Conservation (phyloP, 1,140 invertebrate species). For the Brachionus rubens region DNA sequence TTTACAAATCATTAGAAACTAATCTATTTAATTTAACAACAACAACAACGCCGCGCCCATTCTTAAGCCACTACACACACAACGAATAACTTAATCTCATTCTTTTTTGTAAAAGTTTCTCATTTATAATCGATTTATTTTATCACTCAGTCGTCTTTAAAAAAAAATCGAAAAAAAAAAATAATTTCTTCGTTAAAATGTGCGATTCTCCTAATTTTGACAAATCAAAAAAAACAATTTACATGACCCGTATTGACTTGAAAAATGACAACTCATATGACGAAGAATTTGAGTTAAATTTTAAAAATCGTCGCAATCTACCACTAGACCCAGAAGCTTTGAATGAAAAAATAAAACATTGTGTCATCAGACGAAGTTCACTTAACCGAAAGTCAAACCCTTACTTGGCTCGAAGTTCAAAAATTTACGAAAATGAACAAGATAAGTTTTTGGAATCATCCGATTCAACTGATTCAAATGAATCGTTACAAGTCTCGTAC, state of each 20-base stretch:
- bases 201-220: not conserved
- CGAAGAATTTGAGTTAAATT: not conserved
- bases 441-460: conserved; percentile 1
- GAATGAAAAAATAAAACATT: conserved; percentile 18
- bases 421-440: not conserved
- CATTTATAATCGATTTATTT: too few species aligned
- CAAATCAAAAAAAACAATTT: not conserved
- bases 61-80: too few species aligned
- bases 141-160: too few species aligned
- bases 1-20: too few species aligned
- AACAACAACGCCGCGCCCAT: too few species aligned
- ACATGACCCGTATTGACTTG: conserved; percentile 6
- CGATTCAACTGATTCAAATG: conserved; percentile 1
- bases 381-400: not conserved
- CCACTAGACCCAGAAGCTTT: conserved; percentile 4
- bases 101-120: too few species aligned
- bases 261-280: not conserved
- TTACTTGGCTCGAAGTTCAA: conserved; percentile 3
- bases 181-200: not conserved
- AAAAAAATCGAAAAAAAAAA: too few species aligned
- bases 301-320: not conserved
- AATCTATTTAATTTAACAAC: too few species aligned
- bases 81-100: too few species aligned
- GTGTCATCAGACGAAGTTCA: conserved; percentile 3
- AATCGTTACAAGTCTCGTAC: not conserved